Evolutionary conservation across 2,797 vertebrate species (phyloP).

Genomic region (Clamator glandarius): DNA sequence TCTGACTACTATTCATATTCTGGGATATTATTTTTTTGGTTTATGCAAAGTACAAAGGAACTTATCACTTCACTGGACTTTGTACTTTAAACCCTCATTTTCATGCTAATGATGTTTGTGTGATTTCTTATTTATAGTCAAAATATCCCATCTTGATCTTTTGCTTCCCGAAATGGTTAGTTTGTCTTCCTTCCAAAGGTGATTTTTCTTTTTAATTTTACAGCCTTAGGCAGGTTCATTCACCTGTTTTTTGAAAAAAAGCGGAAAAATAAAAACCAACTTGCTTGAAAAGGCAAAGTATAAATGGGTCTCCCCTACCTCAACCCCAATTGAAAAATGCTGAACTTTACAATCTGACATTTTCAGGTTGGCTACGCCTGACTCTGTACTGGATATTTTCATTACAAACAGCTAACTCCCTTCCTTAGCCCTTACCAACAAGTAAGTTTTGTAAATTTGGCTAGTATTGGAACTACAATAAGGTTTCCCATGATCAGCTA

Average conservation of each 20-base stretch:
- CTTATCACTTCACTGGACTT: neutral
- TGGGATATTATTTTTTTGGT: neutral
- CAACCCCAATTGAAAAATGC: conserved; percentile 18
- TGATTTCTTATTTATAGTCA: neutral
- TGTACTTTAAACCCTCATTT: neutral
- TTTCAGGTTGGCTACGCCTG: neutral
- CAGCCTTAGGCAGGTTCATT: conserved; percentile 20
- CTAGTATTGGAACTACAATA: neutral
- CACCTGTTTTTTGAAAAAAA: conserved; percentile 15
- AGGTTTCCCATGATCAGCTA: neutral
- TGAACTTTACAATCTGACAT: conserved; percentile 39
- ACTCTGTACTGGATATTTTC: neutral
- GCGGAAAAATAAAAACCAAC: neutral
- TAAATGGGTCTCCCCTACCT: neutral
- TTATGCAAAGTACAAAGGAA: neutral
- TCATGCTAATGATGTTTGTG: neutral
- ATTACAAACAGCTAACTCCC: neutral
- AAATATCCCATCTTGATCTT: conserved; percentile 18
- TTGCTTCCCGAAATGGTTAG: neutral
- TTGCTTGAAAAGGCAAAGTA: conserved; percentile 33
- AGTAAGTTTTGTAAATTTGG: neutral
- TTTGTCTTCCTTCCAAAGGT: neutral
- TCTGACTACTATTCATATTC: neutral
- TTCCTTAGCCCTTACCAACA: neutral
- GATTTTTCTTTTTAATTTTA: conserved; percentile 44